phyloP scores from a whole-genome alignment of 2,888 invertebrate genomes.

The Eudasyphora cyanicolor region DNA sequence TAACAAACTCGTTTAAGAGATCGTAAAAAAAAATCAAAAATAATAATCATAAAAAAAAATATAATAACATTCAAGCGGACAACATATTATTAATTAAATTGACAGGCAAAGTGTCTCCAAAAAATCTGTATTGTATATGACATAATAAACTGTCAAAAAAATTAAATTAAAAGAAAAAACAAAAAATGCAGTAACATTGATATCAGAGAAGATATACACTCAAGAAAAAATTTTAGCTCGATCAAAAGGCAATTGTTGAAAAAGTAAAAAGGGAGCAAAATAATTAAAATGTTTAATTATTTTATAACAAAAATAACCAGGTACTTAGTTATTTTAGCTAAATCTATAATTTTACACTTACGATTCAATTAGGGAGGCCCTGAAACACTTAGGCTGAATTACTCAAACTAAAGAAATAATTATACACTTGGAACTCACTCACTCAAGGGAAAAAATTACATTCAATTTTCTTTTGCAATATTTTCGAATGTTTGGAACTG shows the following conservation, averaged over 20 bases:
- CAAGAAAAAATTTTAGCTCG: neutral
- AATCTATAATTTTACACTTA: neutral
- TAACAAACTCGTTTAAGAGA: neutral
- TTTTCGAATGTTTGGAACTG: neutral
- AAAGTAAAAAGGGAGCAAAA: neutral
- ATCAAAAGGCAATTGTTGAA: neutral
- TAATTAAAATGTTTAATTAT: no score
- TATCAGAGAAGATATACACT: neutral
- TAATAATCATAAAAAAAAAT: neutral
- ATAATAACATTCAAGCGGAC: neutral
- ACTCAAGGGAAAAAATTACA: neutral
- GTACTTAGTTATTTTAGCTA: no score
- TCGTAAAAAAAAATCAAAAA: neutral
- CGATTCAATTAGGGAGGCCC: neutral
- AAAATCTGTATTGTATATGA: neutral
- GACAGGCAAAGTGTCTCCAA: constrained; percentile 44
- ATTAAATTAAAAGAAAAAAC: neutral
- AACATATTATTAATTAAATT: constrained; percentile 36
- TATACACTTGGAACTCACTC: no score
- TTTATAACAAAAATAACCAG: no score
- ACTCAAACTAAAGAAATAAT: no score
- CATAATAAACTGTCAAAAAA: constrained; percentile 17
- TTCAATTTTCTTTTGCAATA: no score
- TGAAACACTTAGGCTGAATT: neutral
- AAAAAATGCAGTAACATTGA: neutral